Evolutionary conservation across 2,113 vertebrate species (phyloP), one percentile per base, ranked within the genome.

Genomic region (Pituophis catenifer): DNA sequence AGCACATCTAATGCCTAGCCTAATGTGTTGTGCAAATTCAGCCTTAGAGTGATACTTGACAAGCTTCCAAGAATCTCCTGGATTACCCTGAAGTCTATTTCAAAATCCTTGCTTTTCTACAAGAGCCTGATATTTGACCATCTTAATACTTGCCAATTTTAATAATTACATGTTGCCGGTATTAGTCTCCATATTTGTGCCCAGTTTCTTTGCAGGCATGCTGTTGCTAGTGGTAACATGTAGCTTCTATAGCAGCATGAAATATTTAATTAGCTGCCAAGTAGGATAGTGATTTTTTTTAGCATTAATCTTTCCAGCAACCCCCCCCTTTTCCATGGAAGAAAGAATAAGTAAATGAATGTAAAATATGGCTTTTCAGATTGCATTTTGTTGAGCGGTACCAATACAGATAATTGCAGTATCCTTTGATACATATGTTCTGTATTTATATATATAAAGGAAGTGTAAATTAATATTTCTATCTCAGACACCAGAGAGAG

Each of bases 251-350:
- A 59, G 15, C 57, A 96, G 92, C 33, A 93, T 94, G 93, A 95
- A 96, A 95, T 93, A 96, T 93, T 93, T 95, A 95, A 96, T 97
- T 96, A 95, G 55, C 94, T 94, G 94, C 93, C 95, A 96, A 93
- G 89, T 95, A 92, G 94, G 94, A 95, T 94, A 95, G 0, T 94
- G 93, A 91, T 62, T 96, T 96, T 58, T 62, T 93, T 81, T 92
- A 96, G 87, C 93, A 90, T 87, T 93, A 90, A 94, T 94, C 86
- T 96, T 93, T 50, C 53, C 65, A 85, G 48, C 5, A 33, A 55
- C 44, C 8, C 5, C 33, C 33, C 12, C 7, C 29, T 65, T 89
- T 92, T 93, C 86, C 91, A 48, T 44, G 55, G 21, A 88, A 88
- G 53, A 33, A n/a, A 88, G 52, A 88, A 91, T 89, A 3, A 92